Evolutionary conservation across 2,797 vertebrate genomes (phyloP), one percentile per base, ranked within the genome.

Genomic region (Perodicticus potto): DNA sequence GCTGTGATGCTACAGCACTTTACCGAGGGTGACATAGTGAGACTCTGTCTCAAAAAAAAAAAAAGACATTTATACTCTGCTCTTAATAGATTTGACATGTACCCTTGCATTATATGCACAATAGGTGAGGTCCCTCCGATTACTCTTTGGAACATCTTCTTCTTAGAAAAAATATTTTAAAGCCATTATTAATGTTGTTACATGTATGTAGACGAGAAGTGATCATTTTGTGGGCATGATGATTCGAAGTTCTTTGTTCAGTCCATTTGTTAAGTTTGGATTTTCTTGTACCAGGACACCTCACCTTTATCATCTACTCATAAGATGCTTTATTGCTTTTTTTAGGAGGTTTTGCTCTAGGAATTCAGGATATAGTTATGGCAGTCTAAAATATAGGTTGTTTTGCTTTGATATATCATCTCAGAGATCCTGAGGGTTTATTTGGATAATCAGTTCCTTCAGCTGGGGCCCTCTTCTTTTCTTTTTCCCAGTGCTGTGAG

Each of bases 201-300:
- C 85, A 6, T 89, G 6, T 92, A 59, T 88, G 87, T 94, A 67
- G 11, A 80, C 22, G 29, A 73, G 37, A 88, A 55, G 49, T 81
- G 20, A 82, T 89, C 57, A 55, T 78, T 89, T 77, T 83, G 49
- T 70, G 32, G 32, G 7, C 82, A 89, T 88, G 53, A n/a, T 69
- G 29, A 63, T 70, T 76, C 87, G 37, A 87, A 96, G 61, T 94
- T 49, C 61, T 95, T 92, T 81, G 49, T 85, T 96, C 17, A 89
- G n/a, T 59, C 27, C 19, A 5, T 91, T 61, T 91, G 57, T 96
- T 86, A 65, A 43, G n/a, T 86, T 90, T 86, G 37, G 4, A 57
- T 93, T 90, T 95, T 78, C 57, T 67, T 82, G 32, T 84, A 57
- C 34, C 37, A 19, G 67, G 25, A 96, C 72, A 53, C 12, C 25